Evolutionary conservation across 2,113 vertebrate genomes (phyloP).

Genomic region (Ciconia maguari): DNA sequence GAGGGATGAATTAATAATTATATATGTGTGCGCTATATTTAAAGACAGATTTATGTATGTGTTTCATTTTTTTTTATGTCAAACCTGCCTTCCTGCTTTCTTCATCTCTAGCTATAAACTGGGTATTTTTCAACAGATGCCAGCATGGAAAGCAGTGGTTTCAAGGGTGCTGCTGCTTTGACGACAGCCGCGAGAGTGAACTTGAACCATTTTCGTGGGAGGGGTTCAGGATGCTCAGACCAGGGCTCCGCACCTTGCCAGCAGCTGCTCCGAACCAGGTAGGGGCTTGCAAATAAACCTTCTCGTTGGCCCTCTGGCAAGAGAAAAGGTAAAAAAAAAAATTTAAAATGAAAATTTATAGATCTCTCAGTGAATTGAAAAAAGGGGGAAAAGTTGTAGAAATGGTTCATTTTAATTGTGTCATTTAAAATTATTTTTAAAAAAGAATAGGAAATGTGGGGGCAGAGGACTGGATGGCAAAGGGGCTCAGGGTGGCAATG

Average conservation of each 20-base stretch:
- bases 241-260: neutral
- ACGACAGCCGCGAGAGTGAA: neutral
- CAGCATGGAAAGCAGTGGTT: neutral
- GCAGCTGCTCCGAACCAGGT: neutral
- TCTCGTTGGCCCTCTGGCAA: neutral
- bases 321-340: neutral
- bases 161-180: neutral
- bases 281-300: neutral
- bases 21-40: neutral
- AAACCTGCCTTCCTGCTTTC: neutral
- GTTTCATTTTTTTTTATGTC: neutral
- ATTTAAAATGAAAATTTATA: neutral
- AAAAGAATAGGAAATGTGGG: neutral
- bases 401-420: neutral
- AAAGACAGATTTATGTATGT: neutral
- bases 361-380: neutral
- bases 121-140: neutral
- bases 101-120: neutral
- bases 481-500: neutral
- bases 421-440: neutral
- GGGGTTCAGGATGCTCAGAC: neutral
- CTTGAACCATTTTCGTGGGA: neutral
- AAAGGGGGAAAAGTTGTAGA: neutral
- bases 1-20: conserved; percentile 44
- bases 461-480: neutral